Evolutionary conservation across 2,113 vertebrate species (phyloP), one percentile per base, ranked within the genome.

Genomic region (Clinocottus analis): DNA sequence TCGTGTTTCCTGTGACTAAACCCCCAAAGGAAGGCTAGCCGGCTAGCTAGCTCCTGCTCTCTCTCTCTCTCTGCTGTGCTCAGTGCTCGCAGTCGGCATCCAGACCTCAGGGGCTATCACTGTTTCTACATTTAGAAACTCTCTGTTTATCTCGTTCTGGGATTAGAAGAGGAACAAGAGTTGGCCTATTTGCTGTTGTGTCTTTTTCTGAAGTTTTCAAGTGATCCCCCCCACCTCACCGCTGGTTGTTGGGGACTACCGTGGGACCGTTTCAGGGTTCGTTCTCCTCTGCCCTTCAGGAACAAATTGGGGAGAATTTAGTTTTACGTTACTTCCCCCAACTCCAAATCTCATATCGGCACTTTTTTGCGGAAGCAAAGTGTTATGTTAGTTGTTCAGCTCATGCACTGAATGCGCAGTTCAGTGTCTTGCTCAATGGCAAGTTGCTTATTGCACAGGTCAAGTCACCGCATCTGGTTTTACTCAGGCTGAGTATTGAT

Each of bases 21-120:
- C 67, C 90, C 89, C 91, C 89, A 87, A 60, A 91, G 88, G 88
- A 90, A 89, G 72, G 77, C 81, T 90, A 89, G 85, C 77, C 4
- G 43, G 77, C 69, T 80, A 58, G 72, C 79, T 82, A 78, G 77
- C 79, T 82, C 65, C 63, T 51, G 56, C 79, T 82, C 23, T 11
- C 77, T 81, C n/a, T n/a, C 33, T 62, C 37, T 62, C 80, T 65
- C 35, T 67, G 69, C 79, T 45, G 66, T 60, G 60, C 74, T 82
- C 65, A 35, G 72, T 67, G 66, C 82, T 63, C 66, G 60, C 80
- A 70, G 85, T 77, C 72, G 84, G 75, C 60, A 70, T 83, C 82
- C 87, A 90, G 88, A 88, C 87, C 82, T 92, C 82, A 56, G 82
- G 85, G 88, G 84, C 75, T 79, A 84, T 82, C 65, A 10, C 82